Percentiles rank a stretch among this genome's conserved stretches.
phyloP scores from a whole-genome alignment of 92 coral and sea anemone species.

The Paramuricea clavata region DNA sequence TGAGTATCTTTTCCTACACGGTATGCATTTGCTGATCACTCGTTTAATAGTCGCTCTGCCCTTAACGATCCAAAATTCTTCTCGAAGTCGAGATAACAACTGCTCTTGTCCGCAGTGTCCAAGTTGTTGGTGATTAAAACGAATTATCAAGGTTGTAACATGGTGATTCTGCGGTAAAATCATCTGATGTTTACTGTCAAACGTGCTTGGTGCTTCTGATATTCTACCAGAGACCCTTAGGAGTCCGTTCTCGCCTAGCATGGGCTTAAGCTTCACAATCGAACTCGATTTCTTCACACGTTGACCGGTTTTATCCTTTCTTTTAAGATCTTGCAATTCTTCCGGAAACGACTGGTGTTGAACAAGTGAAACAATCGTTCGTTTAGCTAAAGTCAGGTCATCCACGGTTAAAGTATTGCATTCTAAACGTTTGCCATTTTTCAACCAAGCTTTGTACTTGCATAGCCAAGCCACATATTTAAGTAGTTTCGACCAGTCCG shows the following conservation, averaged over 20 bases:
- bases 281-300: neutral
- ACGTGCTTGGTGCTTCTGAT: neutral
- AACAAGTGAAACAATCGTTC: too few species aligned
- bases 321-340: too few species aligned
- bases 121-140: neutral
- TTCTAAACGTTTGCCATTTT: too few species aligned
- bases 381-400: too few species aligned
- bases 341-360: too few species aligned
- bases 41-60: slow-evolving; percentile 30
- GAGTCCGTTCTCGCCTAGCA: too few species aligned
- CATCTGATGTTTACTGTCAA: neutral
- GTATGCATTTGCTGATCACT: slow-evolving; percentile 55
- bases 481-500: too few species aligned
- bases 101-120: too few species aligned
- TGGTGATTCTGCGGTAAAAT: neutral
- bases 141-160: neutral
- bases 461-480: too few species aligned
- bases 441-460: too few species aligned
- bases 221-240: neutral
- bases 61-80: neutral
- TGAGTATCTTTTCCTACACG: slow-evolving; percentile 57
- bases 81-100: neutral
- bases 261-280: neutral
- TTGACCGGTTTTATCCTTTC: neutral
- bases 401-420: too few species aligned